Evolutionary conservation across 1,140 invertebrate genomes (phyloP), one percentile per base, ranked within the genome.

Genomic region (Melanaphis sacchari): DNA sequence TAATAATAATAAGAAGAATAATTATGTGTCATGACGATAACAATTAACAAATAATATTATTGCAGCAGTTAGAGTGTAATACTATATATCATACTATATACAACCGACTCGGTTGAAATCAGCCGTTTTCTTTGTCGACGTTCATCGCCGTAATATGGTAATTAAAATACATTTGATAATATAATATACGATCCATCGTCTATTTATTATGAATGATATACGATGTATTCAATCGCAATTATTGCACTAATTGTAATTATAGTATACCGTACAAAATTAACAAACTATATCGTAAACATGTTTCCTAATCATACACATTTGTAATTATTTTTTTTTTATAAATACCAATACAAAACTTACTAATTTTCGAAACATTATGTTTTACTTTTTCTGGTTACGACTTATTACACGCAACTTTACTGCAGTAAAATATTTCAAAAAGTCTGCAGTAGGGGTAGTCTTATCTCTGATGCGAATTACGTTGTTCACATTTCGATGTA

Each of bases 61-160:
- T 52, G 40, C n/a, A 36, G 26, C 18, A 52, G n/a, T 38, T 52
- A 11, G 7, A 85, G 36, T 46, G 31, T 85, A 76, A 76, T 76
- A 36, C 15, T 76, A 76, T 76, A 76, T 9, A n/a, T 49, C 46
- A 11, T 31, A 31, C 1, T 31, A 59, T 59, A 18, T 76, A 76
- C 31, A 76, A n/a, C 9, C 87, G 2, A 52, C 49, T 89, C 38
- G 15, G 52, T 89, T 46, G 87, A 9, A 18, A 21, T 89, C 43
- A 89, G 46, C 87, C 36, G n/a, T 89, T 89, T 89, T 89, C 22
- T 38, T 89, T 52, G 87, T 52, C 8, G 36, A 89, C 36, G 43
- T 36, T 87, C 43, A 46, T 87, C 31, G 11, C 22, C 7, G 26
- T 43, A 38, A 18, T 43, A 43, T 43, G 84, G 41, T 46, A 46